Percentiles rank a stretch among this genome's conserved stretches.
These are phyloP conservation scores for Centruroides vittatus DNA, from an alignment of 1,140 invertebrate genomes.

Conservation along the genomic window DNA sequence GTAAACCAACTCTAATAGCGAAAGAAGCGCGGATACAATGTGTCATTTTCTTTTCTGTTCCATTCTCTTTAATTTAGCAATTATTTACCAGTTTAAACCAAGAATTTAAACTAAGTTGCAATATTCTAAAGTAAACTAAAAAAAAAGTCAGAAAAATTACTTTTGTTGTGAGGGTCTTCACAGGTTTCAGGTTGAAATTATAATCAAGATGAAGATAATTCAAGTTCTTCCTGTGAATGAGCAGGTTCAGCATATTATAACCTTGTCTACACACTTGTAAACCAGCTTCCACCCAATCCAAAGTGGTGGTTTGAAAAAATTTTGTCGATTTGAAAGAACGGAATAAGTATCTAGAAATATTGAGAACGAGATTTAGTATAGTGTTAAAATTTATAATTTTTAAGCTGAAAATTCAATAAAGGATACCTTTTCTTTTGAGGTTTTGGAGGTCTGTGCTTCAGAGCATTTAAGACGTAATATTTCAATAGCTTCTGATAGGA, in stretches of 20 bases:
- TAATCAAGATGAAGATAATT: conserved; percentile 99
- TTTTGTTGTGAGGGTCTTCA: conserved; percentile 98
- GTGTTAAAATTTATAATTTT: not conserved
- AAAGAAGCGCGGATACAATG: no score
- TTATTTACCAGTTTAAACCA: no score
- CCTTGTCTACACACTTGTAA: conserved; percentile 92
- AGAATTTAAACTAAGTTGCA: no score
- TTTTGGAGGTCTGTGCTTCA: conserved; percentile 94
- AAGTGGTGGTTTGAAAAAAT: conserved; percentile 97
- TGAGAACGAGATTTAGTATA: not conserved
- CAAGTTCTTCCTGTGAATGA: conserved; percentile 98
- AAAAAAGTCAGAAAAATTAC: conserved; percentile 8
- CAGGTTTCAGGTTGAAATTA: conserved; percentile 99
- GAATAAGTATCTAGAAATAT: conserved; percentile 57
- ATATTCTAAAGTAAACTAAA: no score
- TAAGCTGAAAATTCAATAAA: not conserved
- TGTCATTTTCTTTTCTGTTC: no score
- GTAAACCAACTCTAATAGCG: no score
- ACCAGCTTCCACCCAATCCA: conserved; percentile 99
- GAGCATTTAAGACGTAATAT: conserved; percentile 93
- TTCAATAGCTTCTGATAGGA: conserved; percentile 98
- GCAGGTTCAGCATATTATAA: conserved; percentile 98
- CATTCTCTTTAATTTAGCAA: no score
- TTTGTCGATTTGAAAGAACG: conserved; percentile 99
- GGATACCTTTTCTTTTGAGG: conserved; percentile 86